A percentile compares a stretch with the other conserved stretches of the same genome.
phyloP scores from a whole-genome alignment of 1,140 invertebrate genomes.

The Temnothorax longispinosus region DNA sequence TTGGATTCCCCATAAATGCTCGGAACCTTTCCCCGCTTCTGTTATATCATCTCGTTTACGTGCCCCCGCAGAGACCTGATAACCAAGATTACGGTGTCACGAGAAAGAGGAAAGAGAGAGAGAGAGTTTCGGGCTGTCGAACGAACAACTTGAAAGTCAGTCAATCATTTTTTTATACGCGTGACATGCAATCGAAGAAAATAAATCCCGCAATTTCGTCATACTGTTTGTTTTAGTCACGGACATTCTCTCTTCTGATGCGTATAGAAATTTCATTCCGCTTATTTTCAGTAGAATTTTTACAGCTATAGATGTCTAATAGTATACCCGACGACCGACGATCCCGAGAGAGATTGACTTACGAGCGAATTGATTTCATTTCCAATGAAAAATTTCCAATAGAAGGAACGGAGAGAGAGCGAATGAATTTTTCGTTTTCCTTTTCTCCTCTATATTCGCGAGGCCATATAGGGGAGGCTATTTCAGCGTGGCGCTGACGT shows the following conservation, averaged over 20 bases:
- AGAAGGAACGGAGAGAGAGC: neutral
- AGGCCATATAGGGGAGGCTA: neutral
- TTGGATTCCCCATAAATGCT: conserved; percentile 38
- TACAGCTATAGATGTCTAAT: neutral
- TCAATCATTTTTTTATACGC: neutral
- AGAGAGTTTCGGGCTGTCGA: neutral
- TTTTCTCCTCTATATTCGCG: neutral
- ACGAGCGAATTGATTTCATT: conserved; percentile 3
- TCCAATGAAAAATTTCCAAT: neutral
- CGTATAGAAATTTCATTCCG: neutral
- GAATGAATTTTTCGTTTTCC: neutral
- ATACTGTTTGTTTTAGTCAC: neutral
- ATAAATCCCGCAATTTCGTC: neutral
- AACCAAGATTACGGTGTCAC: neutral
- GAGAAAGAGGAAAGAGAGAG: neutral
- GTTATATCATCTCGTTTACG: conserved; percentile 19
- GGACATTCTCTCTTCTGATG: neutral
- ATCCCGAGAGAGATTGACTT: neutral
- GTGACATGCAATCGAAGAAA: neutral
- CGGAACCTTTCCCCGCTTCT: conserved; percentile 14
- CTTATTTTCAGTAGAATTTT: neutral
- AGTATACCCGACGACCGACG: neutral
- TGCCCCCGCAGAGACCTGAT: neutral
- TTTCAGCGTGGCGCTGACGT: neutral
- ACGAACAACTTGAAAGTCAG: neutral